phyloP scores from a whole-genome alignment of 2,113 vertebrate genomes.

The human (Homo sapiens) region GRCh38 chr5:117682501-117683000 shows the following conservation, averaged over 20 bases:
- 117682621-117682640: not conserved
- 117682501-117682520: not conserved
- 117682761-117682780: not conserved
- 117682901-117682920: not conserved
- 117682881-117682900: slow-evolving; percentile 10
- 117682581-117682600: no score
- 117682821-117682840: slow-evolving; percentile 28
- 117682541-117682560: not conserved
- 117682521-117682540: not conserved
- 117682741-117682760: not conserved
- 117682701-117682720: not conserved
- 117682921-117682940: slow-evolving; percentile 24
- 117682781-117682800: slow-evolving; percentile 3
- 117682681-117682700: not conserved
- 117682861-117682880: not conserved
- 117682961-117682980: slow-evolving; percentile 51
- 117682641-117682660: not conserved
- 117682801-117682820: not conserved
- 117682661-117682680: not conserved
- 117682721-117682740: not conserved
- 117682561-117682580: not conserved
- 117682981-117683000: slow-evolving; percentile 62
- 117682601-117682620: not conserved
- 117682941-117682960: slow-evolving; percentile 47
- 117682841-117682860: slow-evolving; percentile 4